Evolutionary conservation across 2,113 vertebrate genomes (phyloP), one percentile per base, ranked within the genome.

Genomic region (Prionailurus viverrinus): DNA sequence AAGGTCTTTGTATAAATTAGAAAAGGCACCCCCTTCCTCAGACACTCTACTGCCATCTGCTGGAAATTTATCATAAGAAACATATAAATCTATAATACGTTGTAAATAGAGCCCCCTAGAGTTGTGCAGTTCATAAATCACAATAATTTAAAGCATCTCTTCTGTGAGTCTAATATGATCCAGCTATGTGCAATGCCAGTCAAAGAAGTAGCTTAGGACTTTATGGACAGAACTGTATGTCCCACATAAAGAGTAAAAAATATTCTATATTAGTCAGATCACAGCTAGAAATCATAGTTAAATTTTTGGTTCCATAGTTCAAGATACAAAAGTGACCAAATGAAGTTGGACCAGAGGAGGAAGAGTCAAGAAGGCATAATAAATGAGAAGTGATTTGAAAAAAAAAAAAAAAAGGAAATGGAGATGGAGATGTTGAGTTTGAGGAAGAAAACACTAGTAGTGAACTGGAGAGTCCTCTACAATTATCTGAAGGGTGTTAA

Each of bases 11-110:
- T 80, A 63, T 45, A 27, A 96, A 58, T 95, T 89, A 61, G 33
- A 79, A 96, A 93, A 89, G 41, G 39, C 29, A 92, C 41, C 82
- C 92, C 89, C 78, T 96, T 97, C 90, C 36, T 96, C 82, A 96
- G 95, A 96, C 96, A 58, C 61, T 96, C 96, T 85, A 98, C 91
- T 97, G 94, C 96, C 97, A 98, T 69, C 96, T 97, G 12, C 97
- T 97, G 94, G 97, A 88, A 97, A 78, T 79, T 41, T 76, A 63
- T 80, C 48, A 45, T 93, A 94, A 90, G 74, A 86, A 91, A 68
- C n/a, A 68, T 23, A 12, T 71, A 55, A 65, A 91, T 71, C 89
- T 86, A 66, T 25, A 94, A 13, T 53, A 14, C 23, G 51, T 23
- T 93, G 3, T 92, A 41, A 92, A 66, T 31, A 97, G 97, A 97